Evolutionary conservation across 1,140 invertebrate genomes (phyloP).

Genomic region (Calliphora vicina): DNA sequence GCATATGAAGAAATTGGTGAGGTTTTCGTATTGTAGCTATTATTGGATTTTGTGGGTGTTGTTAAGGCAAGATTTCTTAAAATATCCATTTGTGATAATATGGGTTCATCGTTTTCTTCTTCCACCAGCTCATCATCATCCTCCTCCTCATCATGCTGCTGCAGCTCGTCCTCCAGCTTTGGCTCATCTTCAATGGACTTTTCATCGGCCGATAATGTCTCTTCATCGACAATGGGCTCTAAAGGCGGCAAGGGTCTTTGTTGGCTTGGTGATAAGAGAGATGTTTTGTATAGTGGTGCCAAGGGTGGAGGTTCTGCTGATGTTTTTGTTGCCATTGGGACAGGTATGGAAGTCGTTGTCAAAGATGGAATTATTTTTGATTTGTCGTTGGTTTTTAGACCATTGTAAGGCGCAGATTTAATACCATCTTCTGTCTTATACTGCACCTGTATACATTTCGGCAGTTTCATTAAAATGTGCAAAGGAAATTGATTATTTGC

Average conservation of each 20-base stretch:
- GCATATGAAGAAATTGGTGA: background rate
- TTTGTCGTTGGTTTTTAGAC: background rate
- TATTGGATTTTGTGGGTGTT: conserved; percentile 41
- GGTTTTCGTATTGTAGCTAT: conserved; percentile 10
- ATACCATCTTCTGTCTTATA: conserved; percentile 8
- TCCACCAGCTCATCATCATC: conserved; percentile 26
- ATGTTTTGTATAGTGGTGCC: conserved; percentile 6
- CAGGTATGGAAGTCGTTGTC: background rate
- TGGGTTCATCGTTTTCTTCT: conserved; percentile 36
- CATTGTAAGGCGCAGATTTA: background rate
- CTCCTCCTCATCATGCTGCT: no score
- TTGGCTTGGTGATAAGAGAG: background rate
- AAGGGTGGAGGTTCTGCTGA: conserved; percentile 6
- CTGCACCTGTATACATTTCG: conserved; percentile 25
- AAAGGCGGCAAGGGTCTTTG: background rate
- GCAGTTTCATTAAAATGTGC: conserved; percentile 23
- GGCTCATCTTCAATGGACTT: background rate
- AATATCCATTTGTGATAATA: conserved; percentile 55
- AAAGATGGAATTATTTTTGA: background rate
- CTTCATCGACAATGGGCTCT: background rate
- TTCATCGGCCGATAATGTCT: conserved; percentile 6
- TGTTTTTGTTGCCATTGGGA: background rate
- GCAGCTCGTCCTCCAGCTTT: conserved; percentile 37
- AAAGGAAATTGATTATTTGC: conserved; percentile 12
- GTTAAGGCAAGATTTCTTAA: conserved; percentile 38